Percentiles rank a stretch among this genome's conserved stretches.
Conservation (phyloP, 92 coral and sea anemone species). For the Metridium senile region DNA sequence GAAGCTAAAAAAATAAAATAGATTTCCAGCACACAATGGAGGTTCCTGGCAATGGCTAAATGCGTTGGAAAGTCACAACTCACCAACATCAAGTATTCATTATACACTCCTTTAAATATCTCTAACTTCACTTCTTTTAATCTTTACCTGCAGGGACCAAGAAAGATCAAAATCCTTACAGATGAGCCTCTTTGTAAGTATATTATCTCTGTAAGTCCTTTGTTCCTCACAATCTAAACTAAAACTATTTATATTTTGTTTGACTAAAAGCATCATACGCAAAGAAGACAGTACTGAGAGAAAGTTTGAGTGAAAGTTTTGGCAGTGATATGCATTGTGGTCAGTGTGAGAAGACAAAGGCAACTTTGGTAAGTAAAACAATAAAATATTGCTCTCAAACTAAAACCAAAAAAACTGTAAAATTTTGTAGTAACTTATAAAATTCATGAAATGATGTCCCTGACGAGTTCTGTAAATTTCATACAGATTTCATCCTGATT, state of each 20-base stretch:
- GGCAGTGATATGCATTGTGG: constrained; percentile 65
- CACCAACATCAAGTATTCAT: too few species aligned
- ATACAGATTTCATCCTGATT: too few species aligned
- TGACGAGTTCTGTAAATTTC: too few species aligned
- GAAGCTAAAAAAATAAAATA: too few species aligned
- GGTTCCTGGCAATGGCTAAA: too few species aligned
- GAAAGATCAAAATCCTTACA: constrained; percentile 78
- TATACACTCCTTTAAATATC: too few species aligned
- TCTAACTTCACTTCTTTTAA: too few species aligned
- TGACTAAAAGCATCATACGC: constrained; percentile 57
- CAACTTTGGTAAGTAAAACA: constrained; percentile 69
- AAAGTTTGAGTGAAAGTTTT: constrained; percentile 30
- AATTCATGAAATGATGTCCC: too few species aligned
- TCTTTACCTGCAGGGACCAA: too few species aligned
- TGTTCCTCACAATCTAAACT: neutral
- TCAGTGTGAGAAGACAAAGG: constrained; percentile 80
- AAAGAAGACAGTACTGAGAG: constrained; percentile 56
- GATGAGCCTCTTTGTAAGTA: constrained; percentile 93
- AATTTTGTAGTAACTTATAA: too few species aligned
- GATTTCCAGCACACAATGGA: too few species aligned
- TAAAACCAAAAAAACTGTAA: neutral
- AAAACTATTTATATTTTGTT: neutral
- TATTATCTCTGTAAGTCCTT: neutral
- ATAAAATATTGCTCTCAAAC: neutral
- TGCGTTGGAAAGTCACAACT: too few species aligned